phyloP scores from a whole-genome alignment of 2,113 vertebrate species.

The Oreochromis spilurus region DNA sequence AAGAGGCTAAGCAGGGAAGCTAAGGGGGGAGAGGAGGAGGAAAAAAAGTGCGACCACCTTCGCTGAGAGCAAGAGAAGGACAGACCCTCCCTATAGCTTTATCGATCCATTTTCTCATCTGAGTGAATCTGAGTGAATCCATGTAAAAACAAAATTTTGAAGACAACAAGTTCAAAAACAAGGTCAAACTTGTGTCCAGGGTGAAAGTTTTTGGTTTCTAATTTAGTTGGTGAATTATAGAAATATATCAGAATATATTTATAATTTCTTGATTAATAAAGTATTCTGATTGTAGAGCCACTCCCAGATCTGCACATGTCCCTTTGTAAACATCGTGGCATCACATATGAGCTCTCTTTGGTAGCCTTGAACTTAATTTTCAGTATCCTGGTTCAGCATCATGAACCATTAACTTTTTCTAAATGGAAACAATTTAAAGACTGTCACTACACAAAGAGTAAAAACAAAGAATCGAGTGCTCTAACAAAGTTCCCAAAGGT shows the following conservation, averaged over 20 bases:
- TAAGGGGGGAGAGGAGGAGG: too few relatives aligned
- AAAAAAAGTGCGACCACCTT: too few relatives aligned
- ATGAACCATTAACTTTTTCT: background rate
- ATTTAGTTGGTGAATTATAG: background rate
- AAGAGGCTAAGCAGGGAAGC: too few relatives aligned
- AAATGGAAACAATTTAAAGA: background rate
- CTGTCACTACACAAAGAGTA: background rate
- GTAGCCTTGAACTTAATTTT: background rate
- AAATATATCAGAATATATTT: background rate
- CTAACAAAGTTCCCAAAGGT: background rate
- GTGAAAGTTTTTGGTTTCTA: background rate
- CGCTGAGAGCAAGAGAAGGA: too few relatives aligned
- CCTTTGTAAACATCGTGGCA: background rate
- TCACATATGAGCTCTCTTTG: background rate
- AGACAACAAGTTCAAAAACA: background rate
- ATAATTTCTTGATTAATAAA: background rate
- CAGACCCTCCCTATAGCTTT: too few relatives aligned
- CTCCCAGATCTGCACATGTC: background rate
- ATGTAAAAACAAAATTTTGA: background rate
- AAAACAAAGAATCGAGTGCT: background rate
- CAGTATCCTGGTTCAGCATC: background rate
- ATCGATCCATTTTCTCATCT: background rate
- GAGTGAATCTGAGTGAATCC: background rate
- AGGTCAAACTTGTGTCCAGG: background rate
- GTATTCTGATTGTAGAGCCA: background rate